phyloP scores from a whole-genome alignment of 2,113 vertebrate species.

The Empidonax traillii region DNA sequence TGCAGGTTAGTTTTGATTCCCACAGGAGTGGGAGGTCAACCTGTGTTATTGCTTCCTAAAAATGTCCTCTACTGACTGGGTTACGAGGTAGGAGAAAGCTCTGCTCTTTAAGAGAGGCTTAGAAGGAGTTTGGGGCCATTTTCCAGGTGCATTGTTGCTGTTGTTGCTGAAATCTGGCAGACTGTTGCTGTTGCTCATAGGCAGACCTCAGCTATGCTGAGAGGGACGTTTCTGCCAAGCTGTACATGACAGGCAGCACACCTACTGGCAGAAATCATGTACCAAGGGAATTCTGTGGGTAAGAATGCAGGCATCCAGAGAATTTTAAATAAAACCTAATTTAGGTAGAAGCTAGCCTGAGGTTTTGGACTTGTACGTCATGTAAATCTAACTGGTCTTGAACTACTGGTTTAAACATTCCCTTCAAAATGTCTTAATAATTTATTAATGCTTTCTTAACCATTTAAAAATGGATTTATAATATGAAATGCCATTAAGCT shows the following conservation, averaged over 20 bases:
- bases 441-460: not conserved
- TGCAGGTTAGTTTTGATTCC: not conserved
- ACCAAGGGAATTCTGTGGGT: not conserved
- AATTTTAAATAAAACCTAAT: not conserved
- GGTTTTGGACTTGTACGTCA: not conserved
- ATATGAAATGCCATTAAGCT: not conserved
- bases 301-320: not conserved
- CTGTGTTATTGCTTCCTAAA: not conserved
- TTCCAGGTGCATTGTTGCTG: not conserved
- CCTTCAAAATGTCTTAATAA: not conserved
- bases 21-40: not conserved
- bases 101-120: not conserved
- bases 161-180: not conserved
- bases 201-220: not conserved
- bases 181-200: not conserved
- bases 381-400: not conserved
- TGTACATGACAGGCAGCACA: not conserved
- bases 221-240: not conserved
- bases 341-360: not conserved
- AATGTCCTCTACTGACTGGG: not conserved
- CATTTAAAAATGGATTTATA: not conserved
- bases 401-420: not conserved
- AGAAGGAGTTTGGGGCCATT: not conserved
- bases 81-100: not conserved
- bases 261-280: not conserved